Percentiles rank a stretch among this genome's conserved stretches.
Conservation (phyloP, 2,113 vertebrate species). For the Salvelinus namaycush region DNA sequence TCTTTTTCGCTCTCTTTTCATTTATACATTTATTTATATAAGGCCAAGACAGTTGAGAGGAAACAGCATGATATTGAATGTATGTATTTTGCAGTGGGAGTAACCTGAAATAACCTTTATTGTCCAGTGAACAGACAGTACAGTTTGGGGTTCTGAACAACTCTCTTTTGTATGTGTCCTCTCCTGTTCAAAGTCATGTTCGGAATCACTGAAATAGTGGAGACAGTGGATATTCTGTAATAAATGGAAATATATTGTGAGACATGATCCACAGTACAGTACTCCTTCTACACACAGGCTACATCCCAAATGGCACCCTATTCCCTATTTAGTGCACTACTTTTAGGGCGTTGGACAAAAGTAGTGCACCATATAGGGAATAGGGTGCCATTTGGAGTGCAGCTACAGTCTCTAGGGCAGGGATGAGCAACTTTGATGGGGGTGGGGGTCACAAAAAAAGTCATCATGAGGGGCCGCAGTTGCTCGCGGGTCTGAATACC, state of each 20-base stretch:
- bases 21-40: no score
- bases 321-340: no score
- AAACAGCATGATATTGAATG: constrained; percentile 5
- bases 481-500: no score
- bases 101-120: constrained; percentile 4
- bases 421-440: neutral
- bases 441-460: no score
- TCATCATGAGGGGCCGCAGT: no score
- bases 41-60: constrained; percentile 13
- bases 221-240: neutral
- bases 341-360: no score
- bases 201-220: neutral
- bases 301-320: no score
- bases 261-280: neutral
- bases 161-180: neutral
- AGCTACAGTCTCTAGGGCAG: neutral
- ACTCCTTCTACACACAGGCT: no score
- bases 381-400: no score
- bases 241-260: neutral
- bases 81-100: neutral
- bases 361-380: no score
- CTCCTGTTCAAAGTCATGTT: no score
- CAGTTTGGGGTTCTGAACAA: constrained; percentile 14
- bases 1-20: no score
- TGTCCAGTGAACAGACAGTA: constrained; percentile 29